These are phyloP conservation scores for Andrena bucephala DNA, from an alignment of 2,888 invertebrate species.

Conservation along the genomic window DNA sequence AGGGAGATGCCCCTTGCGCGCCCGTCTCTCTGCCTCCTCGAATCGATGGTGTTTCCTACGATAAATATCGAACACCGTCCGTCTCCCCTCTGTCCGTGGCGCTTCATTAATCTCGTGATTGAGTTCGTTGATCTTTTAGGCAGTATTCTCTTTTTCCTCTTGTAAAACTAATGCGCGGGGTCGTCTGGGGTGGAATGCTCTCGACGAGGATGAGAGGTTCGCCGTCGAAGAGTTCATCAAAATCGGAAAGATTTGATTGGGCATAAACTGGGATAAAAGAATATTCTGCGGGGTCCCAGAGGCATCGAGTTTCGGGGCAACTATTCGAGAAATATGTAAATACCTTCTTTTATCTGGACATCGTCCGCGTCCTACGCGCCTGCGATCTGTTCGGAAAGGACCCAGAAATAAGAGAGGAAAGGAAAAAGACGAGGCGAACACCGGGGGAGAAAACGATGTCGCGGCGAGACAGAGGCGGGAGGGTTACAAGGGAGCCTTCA, in stretches of 20 bases:
- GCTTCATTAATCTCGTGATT: conserved; percentile 24
- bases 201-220: not conserved
- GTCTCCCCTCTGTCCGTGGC: not conserved
- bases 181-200: not conserved
- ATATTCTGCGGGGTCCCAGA: conserved; percentile 36
- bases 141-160: not conserved
- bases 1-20: not conserved
- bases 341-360: conserved; percentile 45
- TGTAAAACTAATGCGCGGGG: not conserved
- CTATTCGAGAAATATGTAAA: conserved; percentile 58
- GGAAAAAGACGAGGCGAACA: conserved; percentile 59
- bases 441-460: conserved; percentile 27
- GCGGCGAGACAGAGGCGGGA: not conserved
- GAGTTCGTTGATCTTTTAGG: not conserved
- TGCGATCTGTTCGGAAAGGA: conserved; percentile 29
- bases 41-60: not conserved
- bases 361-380: conserved; percentile 52
- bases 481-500: not conserved
- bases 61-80: conserved; percentile 34
- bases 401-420: conserved; percentile 15
- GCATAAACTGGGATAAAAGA: not conserved
- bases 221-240: not conserved
- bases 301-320: conserved; percentile 38
- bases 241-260: not conserved
- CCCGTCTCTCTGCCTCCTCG: not conserved